phyloP scores from a whole-genome alignment of 2,113 vertebrate species.

The Equus przewalskii region DNA sequence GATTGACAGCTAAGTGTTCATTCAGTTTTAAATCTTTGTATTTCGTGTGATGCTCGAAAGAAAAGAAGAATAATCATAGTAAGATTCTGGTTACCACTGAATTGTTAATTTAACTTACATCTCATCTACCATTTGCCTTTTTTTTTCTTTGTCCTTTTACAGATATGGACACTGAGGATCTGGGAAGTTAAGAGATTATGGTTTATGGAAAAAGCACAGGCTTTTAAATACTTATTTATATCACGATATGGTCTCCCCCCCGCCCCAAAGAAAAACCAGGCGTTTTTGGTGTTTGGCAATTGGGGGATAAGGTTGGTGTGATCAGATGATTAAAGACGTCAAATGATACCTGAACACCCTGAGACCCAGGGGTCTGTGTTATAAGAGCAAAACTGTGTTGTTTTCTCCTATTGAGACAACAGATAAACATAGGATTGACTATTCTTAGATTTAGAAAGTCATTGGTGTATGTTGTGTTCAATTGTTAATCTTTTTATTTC shows the following conservation, averaged over 20 bases:
- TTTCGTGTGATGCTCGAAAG: background rate
- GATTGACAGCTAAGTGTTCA: background rate
- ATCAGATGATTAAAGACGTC: background rate
- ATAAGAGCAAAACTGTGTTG: background rate
- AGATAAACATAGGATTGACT: background rate
- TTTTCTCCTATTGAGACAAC: background rate
- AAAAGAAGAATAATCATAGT: background rate
- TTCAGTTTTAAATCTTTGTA: conserved; percentile 16
- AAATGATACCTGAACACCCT: background rate
- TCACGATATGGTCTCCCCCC: background rate
- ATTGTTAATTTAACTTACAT: background rate
- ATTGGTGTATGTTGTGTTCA: background rate
- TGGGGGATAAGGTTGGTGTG: background rate
- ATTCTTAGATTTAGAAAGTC: background rate
- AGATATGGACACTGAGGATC: background rate
- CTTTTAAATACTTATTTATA: background rate
- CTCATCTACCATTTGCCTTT: background rate
- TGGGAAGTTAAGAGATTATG: background rate
- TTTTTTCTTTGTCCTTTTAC: conserved; percentile 6
- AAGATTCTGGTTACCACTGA: background rate
- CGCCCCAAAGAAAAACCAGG: background rate
- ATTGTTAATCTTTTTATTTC: conserved; percentile 25
- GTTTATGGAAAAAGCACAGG: background rate
- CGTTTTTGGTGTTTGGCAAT: background rate
- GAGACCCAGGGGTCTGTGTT: background rate